Evolutionary conservation across 2,113 vertebrate genomes (phyloP), one percentile per base, ranked within the genome.

Genomic region (Silurus glanis): DNA sequence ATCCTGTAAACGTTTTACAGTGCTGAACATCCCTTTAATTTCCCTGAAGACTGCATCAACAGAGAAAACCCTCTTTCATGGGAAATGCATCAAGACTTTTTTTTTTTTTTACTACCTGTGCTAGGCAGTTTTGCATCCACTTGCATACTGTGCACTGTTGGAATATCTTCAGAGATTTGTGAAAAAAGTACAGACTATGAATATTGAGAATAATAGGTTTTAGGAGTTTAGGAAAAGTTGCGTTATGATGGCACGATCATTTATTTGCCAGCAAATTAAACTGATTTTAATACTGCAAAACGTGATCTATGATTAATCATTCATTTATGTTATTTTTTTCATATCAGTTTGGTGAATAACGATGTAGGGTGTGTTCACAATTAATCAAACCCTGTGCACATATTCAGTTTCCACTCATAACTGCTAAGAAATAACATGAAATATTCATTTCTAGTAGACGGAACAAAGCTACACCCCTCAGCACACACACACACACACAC

Each of bases 391-490:
- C 51, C 62, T 71, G 23, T 56, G 5, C 64, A 49, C 66, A 51
- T 72, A 47, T 85, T 80, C 66, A 62, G 10, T 86, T 23, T 53
- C 61, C 25, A 45, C 28, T 64, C 25, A 37, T 37, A 37, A 37
- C 37, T 37, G 37, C 37, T 37, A 37, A 37, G 37, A 37, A 37
- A 37, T 37, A 37, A 37, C 37, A 61, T 55, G 51, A 78, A 78
- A 13, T 61, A 23, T 5, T 45, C 17, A 45, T 17, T 37, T 25
- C 4, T 84, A 45, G 14, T 37, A 67, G 56, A 69, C 23, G 8
- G 14, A 78, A 80, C 58, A 69, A 58, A 81, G 80, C 49, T 51
- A 86, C 81, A 81, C 89, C 86, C 37, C 83, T 87, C n/a, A 53
- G 69, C 61, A 75, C 74, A 87, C 74, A 87, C 58, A 66, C 47